Conservation (phyloP, 1,140 invertebrate species). For the Idris sp. region DNA sequence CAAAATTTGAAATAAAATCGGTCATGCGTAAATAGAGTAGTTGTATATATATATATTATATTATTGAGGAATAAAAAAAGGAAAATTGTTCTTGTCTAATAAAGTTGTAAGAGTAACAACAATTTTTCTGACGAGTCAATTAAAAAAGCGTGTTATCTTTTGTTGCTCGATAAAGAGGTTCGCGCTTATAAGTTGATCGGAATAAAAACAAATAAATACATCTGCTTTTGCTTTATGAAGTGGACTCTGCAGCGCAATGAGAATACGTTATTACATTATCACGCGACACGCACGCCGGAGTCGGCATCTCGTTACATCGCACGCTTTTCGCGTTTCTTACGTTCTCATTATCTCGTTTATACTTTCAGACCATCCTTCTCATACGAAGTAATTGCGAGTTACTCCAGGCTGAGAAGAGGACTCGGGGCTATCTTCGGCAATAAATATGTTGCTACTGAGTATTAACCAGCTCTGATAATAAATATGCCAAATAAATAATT, state of each 20-base stretch:
- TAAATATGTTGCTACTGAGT: constrained; percentile 74
- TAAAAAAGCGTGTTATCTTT: too few relatives aligned
- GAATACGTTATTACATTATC: constrained; percentile 76
- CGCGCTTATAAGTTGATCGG: constrained; percentile 66
- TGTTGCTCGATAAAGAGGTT: constrained; percentile 23
- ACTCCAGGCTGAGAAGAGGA: constrained; percentile 65
- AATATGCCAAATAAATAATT: constrained; percentile 70
- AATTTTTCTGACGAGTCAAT: too few relatives aligned
- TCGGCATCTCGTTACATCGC: constrained; percentile 52
- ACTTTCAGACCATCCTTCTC: constrained; percentile 26
- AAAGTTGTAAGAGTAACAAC: too few relatives aligned
- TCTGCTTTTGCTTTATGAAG: constrained; percentile 71
- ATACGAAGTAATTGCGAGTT: constrained; percentile 67
- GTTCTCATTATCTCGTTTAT: constrained; percentile 63
- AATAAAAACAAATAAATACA: constrained; percentile 76
- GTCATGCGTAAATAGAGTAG: too few relatives aligned
- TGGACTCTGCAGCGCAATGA: constrained; percentile 64
- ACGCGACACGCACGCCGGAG: constrained; percentile 67
- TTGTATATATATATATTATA: too few relatives aligned
- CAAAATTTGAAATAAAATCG: too few relatives aligned
- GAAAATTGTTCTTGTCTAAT: too few relatives aligned
- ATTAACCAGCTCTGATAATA: constrained; percentile 67
- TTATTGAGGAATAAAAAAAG: too few relatives aligned
- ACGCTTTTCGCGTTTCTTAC: constrained; percentile 60
- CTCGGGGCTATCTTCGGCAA: constrained; percentile 70